Evolutionary conservation across 2,797 vertebrate genomes (phyloP).

Genomic region (Dromococcyx pavoninus): DNA sequence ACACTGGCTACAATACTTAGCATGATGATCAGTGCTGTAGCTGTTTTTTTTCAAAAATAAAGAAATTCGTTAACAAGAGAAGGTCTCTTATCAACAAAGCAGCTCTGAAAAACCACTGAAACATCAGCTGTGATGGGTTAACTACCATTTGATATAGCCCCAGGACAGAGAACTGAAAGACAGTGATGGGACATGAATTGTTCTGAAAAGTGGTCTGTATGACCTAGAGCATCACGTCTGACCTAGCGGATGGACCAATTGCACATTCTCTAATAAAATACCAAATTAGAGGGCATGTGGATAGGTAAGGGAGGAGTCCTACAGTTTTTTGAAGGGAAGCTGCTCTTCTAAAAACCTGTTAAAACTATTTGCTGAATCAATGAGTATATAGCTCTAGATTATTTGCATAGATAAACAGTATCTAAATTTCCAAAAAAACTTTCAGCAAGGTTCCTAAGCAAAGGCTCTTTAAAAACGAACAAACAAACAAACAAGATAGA

Average conservation of each 20-base stretch:
- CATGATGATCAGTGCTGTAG: not conserved
- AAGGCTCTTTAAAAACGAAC: not conserved
- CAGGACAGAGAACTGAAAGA: not conserved
- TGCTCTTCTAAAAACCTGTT: not conserved
- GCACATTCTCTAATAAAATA: not conserved
- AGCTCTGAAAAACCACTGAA: not conserved
- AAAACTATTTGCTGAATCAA: not conserved
- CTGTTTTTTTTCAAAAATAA: not conserved
- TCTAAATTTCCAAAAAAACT: not conserved
- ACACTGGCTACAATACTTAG: not conserved
- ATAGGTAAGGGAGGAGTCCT: rapidly evolving
- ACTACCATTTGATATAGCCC: not conserved
- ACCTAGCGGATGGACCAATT: rapidly evolving
- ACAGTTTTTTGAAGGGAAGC: not conserved
- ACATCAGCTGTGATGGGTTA: not conserved
- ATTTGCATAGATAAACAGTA: not conserved
- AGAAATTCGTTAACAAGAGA: not conserved
- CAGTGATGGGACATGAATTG: not conserved
- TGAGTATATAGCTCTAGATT: not conserved
- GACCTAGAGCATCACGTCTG: not conserved
- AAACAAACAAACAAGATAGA: too few species aligned
- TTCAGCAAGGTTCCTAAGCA: not conserved
- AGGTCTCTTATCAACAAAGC: not conserved
- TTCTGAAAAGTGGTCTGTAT: not conserved
- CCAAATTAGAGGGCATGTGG: not conserved